phyloP scores from a whole-genome alignment of 1,140 invertebrate species.

The Anoplolepis gracilipes region DNA sequence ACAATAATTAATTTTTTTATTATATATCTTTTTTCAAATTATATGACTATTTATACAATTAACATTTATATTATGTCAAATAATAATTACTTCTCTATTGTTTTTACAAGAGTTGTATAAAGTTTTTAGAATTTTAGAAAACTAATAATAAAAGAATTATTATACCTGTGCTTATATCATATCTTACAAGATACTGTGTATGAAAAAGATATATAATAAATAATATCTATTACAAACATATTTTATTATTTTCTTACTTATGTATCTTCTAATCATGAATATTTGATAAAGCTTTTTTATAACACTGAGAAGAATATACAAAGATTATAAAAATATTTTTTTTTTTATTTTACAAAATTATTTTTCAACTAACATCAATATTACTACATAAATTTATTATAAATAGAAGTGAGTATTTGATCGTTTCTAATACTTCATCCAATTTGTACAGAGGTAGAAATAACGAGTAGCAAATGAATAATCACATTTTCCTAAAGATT shows the following conservation, averaged over 20 bases:
- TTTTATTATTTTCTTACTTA: too few relatives aligned
- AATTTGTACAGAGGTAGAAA: constrained; percentile 41
- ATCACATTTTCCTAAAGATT: background rate
- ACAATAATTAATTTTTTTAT: too few relatives aligned
- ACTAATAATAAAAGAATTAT: too few relatives aligned
- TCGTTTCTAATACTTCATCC: constrained; percentile 53
- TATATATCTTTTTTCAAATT: too few relatives aligned
- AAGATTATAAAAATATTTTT: constrained; percentile 61
- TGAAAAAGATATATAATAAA: background rate
- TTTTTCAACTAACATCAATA: constrained; percentile 9
- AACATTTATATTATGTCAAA: too few relatives aligned
- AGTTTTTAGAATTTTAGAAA: too few relatives aligned
- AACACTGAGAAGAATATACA: background rate
- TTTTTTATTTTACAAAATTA: constrained; percentile 38
- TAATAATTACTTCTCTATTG: too few relatives aligned
- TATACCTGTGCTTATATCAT: too few relatives aligned
- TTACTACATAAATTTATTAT: background rate
- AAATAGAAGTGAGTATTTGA: constrained; percentile 55
- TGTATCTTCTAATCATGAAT: background rate
- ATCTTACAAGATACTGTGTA: background rate
- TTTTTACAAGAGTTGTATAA: too few relatives aligned
- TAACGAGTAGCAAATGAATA: background rate
- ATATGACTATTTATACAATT: too few relatives aligned
- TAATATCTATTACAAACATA: background rate
- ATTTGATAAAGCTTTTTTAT: background rate